Evolutionary conservation across 2,113 vertebrate species (phyloP).

Genomic region (Crotalus tigris): DNA sequence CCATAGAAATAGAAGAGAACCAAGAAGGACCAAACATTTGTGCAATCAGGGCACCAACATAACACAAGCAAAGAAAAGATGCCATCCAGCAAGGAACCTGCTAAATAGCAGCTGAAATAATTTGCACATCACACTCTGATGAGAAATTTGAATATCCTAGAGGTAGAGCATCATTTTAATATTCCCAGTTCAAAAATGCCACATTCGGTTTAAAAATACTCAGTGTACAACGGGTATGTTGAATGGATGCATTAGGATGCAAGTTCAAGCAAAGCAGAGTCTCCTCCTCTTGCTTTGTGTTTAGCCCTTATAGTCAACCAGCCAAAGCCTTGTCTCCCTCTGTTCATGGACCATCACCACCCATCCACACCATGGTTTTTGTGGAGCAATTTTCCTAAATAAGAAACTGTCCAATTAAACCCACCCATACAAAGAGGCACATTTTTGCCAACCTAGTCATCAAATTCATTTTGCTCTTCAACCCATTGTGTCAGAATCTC

Average conservation of each 20-base stretch:
- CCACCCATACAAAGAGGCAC: conserved; percentile 32
- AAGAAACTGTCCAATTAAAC: conserved; percentile 46
- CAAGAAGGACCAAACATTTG: fast-evolving
- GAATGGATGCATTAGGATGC: neutral
- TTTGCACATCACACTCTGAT: neutral
- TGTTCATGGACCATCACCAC: neutral
- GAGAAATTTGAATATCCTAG: neutral
- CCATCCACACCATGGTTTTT: conserved; percentile 16
- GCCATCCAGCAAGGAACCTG: neutral
- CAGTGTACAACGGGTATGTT: neutral
- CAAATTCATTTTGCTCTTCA: conserved; percentile 49
- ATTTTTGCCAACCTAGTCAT: conserved; percentile 49
- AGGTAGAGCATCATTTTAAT: neutral
- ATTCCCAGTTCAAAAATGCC: neutral
- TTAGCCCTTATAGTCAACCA: fast-evolving
- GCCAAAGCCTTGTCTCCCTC: conserved; percentile 4
- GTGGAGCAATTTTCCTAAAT: conserved; percentile 32
- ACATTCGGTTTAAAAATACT: conserved; percentile 10
- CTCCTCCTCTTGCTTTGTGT: conserved; percentile 4
- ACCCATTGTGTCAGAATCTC: conserved; percentile 54
- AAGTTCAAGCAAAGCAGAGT: neutral
- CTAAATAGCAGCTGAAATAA: neutral
- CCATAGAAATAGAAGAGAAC: neutral
- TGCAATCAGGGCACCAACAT: neutral
- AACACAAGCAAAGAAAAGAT: neutral